Base-by-base conservation (phyloP, 1,140 invertebrate species). In the Ceratina japonica region DNA sequence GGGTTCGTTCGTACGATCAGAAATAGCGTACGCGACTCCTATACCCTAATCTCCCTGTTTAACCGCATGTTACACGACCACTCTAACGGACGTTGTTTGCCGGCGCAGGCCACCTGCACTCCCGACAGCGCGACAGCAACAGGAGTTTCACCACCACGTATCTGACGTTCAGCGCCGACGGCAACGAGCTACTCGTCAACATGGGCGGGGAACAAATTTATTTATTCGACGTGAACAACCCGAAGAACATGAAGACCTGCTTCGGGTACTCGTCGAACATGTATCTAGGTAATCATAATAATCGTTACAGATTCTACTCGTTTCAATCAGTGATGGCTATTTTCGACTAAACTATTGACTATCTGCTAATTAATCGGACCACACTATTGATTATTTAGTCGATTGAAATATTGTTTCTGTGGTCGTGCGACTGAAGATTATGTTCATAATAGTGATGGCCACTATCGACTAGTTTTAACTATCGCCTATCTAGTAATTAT, bases 191-290 rank as follows among this genome's bases (percentile, higher is more conserved):
- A 59, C 93, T 99, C 13, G 98, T 98, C 7, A 99, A 99, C 92
- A 94, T 99, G 87, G 98, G 98, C 20, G 97, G 97, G 18, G 98
- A 99, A 92, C 98, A 99, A 90, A 96, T 99, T 84, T 99, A 99
- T 91, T 92, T 99, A 13, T 99, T 97, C 93, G 96, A 99, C 92
- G 92, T 95, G 31, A 93, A 93, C 79, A 91, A 92, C 72, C 87
- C 90, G 15, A 90, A 87, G 51, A 89, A 91, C 62, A 87, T 85
- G 56, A 87, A 82, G 75, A 86, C 31, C 18, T 88, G 89, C 77
- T 82, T 87, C 64, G 74, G 85, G 70, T 82, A 75, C 70, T 62
- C 68, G 15, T 22, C 68, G 2, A 71, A 62, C 18, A 77, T 27
- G 49, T 24, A 73, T 68, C 59, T 75, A 75, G 76, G 85, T 86